These are phyloP conservation scores for Monomorium pharaonis DNA, from an alignment of 1,140 invertebrate genomes.

Conservation along the genomic window DNA sequence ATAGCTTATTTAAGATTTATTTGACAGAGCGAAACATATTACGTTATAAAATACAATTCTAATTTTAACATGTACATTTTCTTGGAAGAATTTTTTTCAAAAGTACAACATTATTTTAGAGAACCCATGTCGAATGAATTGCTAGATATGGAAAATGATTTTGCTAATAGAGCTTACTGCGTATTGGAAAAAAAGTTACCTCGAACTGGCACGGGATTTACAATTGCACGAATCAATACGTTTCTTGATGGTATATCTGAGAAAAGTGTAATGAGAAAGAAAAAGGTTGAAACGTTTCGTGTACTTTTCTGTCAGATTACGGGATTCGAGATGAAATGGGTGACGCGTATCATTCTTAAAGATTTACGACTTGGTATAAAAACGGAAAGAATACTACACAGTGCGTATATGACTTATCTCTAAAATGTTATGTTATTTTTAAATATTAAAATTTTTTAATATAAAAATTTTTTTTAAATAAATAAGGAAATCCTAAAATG, in stretches of 20 bases:
- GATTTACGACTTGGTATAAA: conserved; percentile 91
- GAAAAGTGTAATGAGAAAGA: conserved; percentile 85
- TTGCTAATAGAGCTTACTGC: conserved; percentile 90
- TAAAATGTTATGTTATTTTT: too few species aligned
- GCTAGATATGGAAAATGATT: conserved; percentile 86
- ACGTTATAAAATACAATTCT: background rate
- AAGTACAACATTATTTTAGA: conserved; percentile 67
- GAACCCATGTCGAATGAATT: conserved; percentile 76
- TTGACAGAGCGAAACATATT: background rate
- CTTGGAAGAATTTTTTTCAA: background rate
- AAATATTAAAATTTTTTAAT: too few species aligned
- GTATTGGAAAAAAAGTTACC: conserved; percentile 89
- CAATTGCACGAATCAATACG: conserved; percentile 88
- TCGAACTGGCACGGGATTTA: conserved; percentile 83
- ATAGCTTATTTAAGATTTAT: too few species aligned
- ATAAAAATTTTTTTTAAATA: too few species aligned
- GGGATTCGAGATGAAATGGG: conserved; percentile 93
- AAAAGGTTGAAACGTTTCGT: conserved; percentile 79
- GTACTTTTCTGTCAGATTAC: conserved; percentile 75
- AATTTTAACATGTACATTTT: background rate
- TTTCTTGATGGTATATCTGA: conserved; percentile 90
- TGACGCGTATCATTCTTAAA: conserved; percentile 95
- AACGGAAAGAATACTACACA: conserved; percentile 88
- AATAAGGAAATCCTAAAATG: too few species aligned
- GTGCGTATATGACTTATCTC: conserved; percentile 70